Evolutionary conservation across 1,140 invertebrate genomes (phyloP).

Genomic region (Penaeus chinensis): DNA sequence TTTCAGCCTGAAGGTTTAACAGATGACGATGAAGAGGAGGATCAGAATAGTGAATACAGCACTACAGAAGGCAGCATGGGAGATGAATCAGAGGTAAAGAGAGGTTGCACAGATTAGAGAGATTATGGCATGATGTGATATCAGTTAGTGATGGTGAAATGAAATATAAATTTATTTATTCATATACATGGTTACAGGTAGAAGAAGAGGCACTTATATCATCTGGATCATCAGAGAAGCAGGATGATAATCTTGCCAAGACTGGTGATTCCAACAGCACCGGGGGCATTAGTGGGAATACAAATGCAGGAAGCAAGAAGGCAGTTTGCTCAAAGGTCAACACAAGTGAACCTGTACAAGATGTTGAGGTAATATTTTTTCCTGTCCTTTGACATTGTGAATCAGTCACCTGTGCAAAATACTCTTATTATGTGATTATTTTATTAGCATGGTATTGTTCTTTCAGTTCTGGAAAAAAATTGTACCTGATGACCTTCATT

Average conservation of each 20-base stretch:
- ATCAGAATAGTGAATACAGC: slow-evolving; percentile 37
- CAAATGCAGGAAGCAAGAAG: slow-evolving; percentile 40
- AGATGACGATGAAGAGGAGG: slow-evolving; percentile 57
- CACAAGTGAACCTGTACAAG: slow-evolving; percentile 30
- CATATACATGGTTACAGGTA: slow-evolving; percentile 13
- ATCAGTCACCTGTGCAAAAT: background rate
- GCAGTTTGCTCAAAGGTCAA: slow-evolving; percentile 42
- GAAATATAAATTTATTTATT: background rate
- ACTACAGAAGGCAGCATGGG: slow-evolving; percentile 38
- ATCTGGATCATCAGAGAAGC: slow-evolving; percentile 47
- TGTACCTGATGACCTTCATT: too few relatives aligned
- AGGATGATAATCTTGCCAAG: slow-evolving; percentile 31
- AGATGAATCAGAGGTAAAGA: slow-evolving; percentile 46
- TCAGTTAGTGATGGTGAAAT: background rate
- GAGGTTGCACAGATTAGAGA: background rate
- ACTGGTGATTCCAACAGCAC: slow-evolving; percentile 11
- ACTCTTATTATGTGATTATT: background rate
- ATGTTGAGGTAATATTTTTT: slow-evolving; percentile 45
- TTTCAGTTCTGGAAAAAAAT: too few relatives aligned
- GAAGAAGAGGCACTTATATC: slow-evolving; percentile 46
- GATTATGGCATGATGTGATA: background rate
- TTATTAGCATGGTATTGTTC: background rate
- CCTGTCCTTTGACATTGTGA: background rate
- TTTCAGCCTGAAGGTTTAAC: slow-evolving; percentile 56
- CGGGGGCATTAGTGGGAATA: slow-evolving; percentile 8